Conservation (phyloP, 2,797 vertebrate genomes). For the Antrozous pallidus region DNA sequence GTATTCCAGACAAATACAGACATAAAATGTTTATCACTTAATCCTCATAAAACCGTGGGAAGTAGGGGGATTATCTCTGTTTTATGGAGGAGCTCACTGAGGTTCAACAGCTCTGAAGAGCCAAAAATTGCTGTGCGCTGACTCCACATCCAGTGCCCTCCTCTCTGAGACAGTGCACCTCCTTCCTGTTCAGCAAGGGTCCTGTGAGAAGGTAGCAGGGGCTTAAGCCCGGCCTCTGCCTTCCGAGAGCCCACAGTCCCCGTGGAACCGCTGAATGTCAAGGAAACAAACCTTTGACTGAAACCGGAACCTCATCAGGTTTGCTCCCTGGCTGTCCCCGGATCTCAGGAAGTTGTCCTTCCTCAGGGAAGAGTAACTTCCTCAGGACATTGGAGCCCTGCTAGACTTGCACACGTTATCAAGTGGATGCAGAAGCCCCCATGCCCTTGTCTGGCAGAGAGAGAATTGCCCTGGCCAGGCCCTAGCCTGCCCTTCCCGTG, state of each 20-base stretch:
- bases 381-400: conserved; percentile 8
- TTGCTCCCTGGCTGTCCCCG: neutral
- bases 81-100: neutral
- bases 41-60: conserved; percentile 22
- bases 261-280: neutral
- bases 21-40: conserved; percentile 24
- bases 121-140: neutral
- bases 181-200: neutral
- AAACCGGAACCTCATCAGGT: neutral
- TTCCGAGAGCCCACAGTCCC: neutral
- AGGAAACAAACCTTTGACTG: conserved; percentile 10
- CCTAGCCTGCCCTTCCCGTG: neutral
- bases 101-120: neutral
- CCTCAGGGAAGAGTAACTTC: neutral
- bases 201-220: neutral
- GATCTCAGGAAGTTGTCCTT: conserved; percentile 47
- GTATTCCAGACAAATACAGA: conserved; percentile 1
- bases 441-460: neutral
- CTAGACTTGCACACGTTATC: neutral
- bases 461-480: neutral
- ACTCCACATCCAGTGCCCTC: neutral
- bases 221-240: neutral
- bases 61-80: conserved; percentile 17
- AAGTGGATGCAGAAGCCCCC: neutral
- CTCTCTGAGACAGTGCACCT: neutral